Base-by-base conservation (phyloP, 2,113 vertebrate genomes). In the Calypte anna region DNA sequence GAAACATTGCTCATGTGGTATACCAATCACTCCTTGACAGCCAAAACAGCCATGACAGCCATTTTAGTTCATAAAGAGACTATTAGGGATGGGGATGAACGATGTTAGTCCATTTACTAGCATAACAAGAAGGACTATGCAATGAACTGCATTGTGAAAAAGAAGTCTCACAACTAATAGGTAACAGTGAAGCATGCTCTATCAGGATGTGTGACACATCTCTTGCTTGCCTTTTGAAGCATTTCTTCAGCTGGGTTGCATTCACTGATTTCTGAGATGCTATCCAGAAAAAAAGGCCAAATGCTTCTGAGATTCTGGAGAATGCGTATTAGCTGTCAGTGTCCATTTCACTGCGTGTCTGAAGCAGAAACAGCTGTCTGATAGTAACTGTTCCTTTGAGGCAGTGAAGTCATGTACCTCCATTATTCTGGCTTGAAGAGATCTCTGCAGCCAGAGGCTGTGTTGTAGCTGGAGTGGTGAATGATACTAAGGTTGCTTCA, bases 1-100 rank as follows among this genome's bases (percentile, higher is more conserved):
- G 90, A 31, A 84, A 50, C 53, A 18, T 48, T 62, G 66, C 14
- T 76, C n/a, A 3, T 28, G 55, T 54, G 44, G 12, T 77, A 20
- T n/a, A 46, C 46, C 74, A 63, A 15, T 66, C 55, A 53, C 36
- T 86, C 73, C 80, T 68, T 86, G 77, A 53, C 33, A 94, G 46
- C 58, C 46, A 48, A 21, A 48, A 48, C 20, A 50, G 50, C 50
- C 50, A 48, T 48, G 19, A 48, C 46, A 48, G 90, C 51, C 44
- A 33, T 86, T 82, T 83, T 19, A 69, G 61, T 90, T 79, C 92
- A 44, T 61, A 61, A 54, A 92, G 53, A 63, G 50, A 19, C 94
- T 66, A 46, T 88, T 57, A 92, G 87, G 20, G 23, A 51, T 70
- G 82, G 61, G 81, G 86, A 82, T 82, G 83, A 88, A 54, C 86